Conservation (phyloP, 2,888 invertebrate genomes). For the Perizoma flavofasciatum region DNA sequence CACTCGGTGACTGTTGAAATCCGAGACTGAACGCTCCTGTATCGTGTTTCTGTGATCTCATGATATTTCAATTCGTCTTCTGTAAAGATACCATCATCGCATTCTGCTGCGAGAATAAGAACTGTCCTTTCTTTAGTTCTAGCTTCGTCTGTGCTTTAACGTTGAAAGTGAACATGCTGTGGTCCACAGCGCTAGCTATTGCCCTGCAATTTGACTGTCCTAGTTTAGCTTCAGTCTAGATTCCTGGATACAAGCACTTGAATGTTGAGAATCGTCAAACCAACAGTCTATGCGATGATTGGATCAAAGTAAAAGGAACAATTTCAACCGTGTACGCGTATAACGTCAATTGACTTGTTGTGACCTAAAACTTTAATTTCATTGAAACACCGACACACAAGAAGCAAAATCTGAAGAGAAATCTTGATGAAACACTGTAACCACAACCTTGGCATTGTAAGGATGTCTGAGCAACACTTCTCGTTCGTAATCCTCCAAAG, state of each 20-base stretch:
- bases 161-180: neutral
- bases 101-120: too few relatives aligned
- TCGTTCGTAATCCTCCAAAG: conserved; percentile 5
- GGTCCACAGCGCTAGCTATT: neutral
- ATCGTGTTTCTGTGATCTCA: conserved; percentile 23
- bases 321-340: too few relatives aligned
- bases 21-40: conserved; percentile 27
- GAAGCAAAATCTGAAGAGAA: conserved; percentile 2
- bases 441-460: conserved; percentile 14
- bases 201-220: neutral
- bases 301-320: too few relatives aligned
- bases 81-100: neutral
- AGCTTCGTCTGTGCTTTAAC: neutral
- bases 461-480: conserved; percentile 15
- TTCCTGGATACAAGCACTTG: neutral
- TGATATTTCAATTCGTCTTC: conserved; percentile 18
- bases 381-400: too few relatives aligned
- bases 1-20: conserved; percentile 24
- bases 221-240: neutral
- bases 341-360: too few relatives aligned
- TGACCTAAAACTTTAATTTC: too few relatives aligned
- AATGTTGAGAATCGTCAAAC: neutral
- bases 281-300: too few relatives aligned
- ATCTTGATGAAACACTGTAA: conserved; percentile 5
- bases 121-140: neutral